phyloP scores from a whole-genome alignment of 1,140 invertebrate species.

The Drosophila sp. region DNA sequence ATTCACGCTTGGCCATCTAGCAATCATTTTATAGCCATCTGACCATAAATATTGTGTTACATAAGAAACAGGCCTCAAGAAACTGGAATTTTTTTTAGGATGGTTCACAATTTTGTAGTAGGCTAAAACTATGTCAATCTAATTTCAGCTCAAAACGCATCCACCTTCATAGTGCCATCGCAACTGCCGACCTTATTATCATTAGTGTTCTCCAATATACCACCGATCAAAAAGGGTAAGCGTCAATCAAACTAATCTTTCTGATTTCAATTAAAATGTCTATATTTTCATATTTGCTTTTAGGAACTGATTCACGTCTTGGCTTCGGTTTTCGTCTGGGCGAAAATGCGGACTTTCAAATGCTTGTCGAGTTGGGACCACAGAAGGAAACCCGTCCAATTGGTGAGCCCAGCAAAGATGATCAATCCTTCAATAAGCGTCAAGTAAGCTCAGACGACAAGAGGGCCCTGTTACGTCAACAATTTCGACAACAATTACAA shows the following conservation, averaged over 20 bases:
- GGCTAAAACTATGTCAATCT: conserved; percentile 17
- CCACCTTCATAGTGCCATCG: conserved; percentile 88
- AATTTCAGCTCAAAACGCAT: conserved; percentile 49
- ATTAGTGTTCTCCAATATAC: conserved; percentile 91
- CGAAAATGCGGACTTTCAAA: conserved; percentile 91
- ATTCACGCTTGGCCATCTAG: conserved; percentile 6
- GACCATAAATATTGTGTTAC: conserved; percentile 6
- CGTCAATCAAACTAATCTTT: not conserved
- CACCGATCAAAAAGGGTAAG: conserved; percentile 92
- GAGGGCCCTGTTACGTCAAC: conserved; percentile 37
- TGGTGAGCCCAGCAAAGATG: conserved; percentile 70
- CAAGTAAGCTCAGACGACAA: conserved; percentile 66
- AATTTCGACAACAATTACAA: conserved; percentile 50
- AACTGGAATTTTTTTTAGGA: not conserved
- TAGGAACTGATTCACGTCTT: conserved; percentile 91
- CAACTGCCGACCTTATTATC: conserved; percentile 90
- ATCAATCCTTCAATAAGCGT: conserved; percentile 75
- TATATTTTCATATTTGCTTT: not conserved
- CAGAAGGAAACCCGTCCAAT: conserved; percentile 88
- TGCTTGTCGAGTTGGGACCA: conserved; percentile 90
- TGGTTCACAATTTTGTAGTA: not conserved
- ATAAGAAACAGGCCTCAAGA: conserved; percentile 15
- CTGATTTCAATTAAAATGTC: not conserved
- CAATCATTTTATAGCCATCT: not conserved
- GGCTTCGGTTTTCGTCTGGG: conserved; percentile 91